Evolutionary conservation across 2,888 invertebrate species (phyloP).

Genomic region (Desoria tigrina): DNA sequence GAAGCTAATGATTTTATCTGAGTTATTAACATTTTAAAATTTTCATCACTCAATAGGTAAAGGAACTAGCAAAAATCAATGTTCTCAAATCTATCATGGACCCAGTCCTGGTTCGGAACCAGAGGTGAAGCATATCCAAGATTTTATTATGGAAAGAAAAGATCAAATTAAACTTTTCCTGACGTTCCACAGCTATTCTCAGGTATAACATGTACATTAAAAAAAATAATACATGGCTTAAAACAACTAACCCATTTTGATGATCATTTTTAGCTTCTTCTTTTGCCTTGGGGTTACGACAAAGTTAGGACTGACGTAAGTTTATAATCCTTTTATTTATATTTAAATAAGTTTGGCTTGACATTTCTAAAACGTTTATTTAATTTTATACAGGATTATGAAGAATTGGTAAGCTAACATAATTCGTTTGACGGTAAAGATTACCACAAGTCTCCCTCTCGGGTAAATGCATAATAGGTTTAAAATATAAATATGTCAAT

Average conservation of each 20-base stretch:
- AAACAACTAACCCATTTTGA: no score
- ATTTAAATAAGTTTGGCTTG: conserved; percentile 27
- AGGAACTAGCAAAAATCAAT: conserved; percentile 50
- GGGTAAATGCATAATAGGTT: no score
- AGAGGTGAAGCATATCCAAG: conserved; percentile 69
- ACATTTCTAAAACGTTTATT: neutral
- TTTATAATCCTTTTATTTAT: neutral
- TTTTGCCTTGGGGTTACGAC: conserved; percentile 70
- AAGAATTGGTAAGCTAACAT: conserved; percentile 44
- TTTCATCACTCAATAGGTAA: conserved; percentile 1
- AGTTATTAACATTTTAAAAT: conserved; percentile 6
- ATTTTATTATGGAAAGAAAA: conserved; percentile 62
- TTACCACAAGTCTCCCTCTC: neutral
- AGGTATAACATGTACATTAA: no score
- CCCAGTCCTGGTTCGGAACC: conserved; percentile 66
- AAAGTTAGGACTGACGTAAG: conserved; percentile 35
- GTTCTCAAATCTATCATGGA: conserved; percentile 50
- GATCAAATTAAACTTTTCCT: conserved; percentile 66
- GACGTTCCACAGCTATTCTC: conserved; percentile 74
- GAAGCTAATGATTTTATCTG: no score
- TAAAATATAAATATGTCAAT: neutral
- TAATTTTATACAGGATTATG: conserved; percentile 37
- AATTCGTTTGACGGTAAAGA: no score
- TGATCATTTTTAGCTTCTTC: conserved; percentile 47
- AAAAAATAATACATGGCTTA: no score